Base-by-base conservation (phyloP, 2,113 vertebrate species). In the Callionymus lyra region DNA sequence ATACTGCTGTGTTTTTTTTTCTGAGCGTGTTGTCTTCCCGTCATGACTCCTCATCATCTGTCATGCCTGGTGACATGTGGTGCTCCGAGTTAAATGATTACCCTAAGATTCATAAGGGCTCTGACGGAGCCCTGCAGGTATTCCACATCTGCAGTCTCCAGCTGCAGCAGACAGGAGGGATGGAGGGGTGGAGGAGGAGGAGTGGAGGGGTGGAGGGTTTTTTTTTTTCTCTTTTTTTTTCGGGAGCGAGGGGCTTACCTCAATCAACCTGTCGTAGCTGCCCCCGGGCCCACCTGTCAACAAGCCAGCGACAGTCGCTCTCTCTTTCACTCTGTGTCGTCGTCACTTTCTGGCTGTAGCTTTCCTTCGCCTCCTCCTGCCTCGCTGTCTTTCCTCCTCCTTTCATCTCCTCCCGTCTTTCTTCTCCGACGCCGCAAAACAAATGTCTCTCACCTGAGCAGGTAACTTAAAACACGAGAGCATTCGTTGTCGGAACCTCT, bases 71-170 rank as follows among this genome's bases (percentile, higher is more conserved):
- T 81, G 77, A 75, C 57, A 41, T 42, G 12, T 47, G 50, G 56
- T 53, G 56, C 63, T 63, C 47, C 6, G 52, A 71, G 68, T 77
- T 63, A 68, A 76, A 76, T 73, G 65, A 72, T 79, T 79, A 79
- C 74, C 51, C 59, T 60, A 56, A 69, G 75, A 82, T 75, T 65
- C 51, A 63, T 72, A 73, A 69, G 50, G 48, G 38, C 61, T 74
- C 70, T 79, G 74, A 74, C 64, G 68, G 69, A 71, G 50, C 67
- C 76, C 83, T 84, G 72, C 76, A 83, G 84, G 83, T 80, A 74
- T 81, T 70, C 65, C 48, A 53, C 56, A 60, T 70, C 47, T 45
- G 53, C 56, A 59, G 60, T 59, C 73, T 80, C 75, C 52, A 68
- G 70, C 71, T 72, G 66, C 48, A 60, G 60, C 41, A 12, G 43